Evolutionary conservation across 2,888 invertebrate species (phyloP), one percentile per base, ranked within the genome.

Genomic region (Oligia strigilis): DNA sequence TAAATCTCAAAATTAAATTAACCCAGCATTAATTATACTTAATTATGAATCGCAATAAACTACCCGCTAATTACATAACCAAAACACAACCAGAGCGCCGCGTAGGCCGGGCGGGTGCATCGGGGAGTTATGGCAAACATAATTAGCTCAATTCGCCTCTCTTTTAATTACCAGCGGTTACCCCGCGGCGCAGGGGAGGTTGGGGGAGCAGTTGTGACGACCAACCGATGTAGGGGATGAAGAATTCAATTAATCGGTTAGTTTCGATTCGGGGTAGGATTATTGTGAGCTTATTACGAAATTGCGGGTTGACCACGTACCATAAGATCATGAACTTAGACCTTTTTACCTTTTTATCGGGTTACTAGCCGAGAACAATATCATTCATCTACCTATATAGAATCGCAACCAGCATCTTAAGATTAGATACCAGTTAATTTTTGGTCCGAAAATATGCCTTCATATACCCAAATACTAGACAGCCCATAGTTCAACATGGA

Each of bases 101-200:
- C 69, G 80, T 85, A 84, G 86, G 84, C 84, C 80, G 75, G 23
- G 76, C 82, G 87, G 86, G 75, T 81, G 88, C 85, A 87, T 80
- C 75, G 85, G 88, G 88, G 89, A 75, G 89, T 86, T 83, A 84
- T 82, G 74, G 92, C 90, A 93, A 93, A 94, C 93, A 93, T 92
- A 92, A 93, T 93, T 93, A 93, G 88, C 91, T 85, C 87, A 87
- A 92, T 92, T 92, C 91, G 89, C 91, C 90, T 92, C 90, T 89
- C 92, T 93, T 93, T 93, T 92, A 92, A 93, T 94, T 92, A 93
- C 86, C 83, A 77, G 82, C 76, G 82, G 84, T 83, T 78, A 79
- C 78, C 79, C 84, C 85, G 78, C 81, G 75, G 77, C 77, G 64
- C 74, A 29, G 65, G 80, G 77, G 52, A 70, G 77, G 74, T 4